phyloP scores from a whole-genome alignment of 2,113 vertebrate species.

The Ranitomeya imitator region DNA sequence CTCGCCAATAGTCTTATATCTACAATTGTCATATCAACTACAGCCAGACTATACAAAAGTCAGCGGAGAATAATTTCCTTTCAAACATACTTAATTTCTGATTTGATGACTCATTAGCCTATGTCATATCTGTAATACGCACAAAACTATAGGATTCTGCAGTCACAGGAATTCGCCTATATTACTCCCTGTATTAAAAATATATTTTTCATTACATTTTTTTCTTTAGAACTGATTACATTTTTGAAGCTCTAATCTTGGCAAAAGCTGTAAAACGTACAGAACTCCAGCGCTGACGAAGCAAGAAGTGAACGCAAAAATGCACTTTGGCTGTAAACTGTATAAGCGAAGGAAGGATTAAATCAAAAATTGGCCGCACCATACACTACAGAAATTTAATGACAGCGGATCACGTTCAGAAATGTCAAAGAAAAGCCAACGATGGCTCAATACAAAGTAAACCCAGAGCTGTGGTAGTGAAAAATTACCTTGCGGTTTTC shows the following conservation, averaged over 20 bases:
- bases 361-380: constrained; percentile 59
- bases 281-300: constrained; percentile 37
- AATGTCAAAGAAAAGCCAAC: constrained; percentile 57
- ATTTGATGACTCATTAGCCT: constrained; percentile 8
- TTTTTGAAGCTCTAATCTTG: constrained; percentile 17
- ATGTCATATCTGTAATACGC: neutral
- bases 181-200: neutral
- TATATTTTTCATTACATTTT: constrained; percentile 8
- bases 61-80: constrained; percentile 18
- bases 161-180: too few relatives aligned
- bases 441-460: constrained; percentile 57
- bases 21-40: constrained; percentile 26
- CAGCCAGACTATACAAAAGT: constrained; percentile 43
- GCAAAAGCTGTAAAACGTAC: constrained; percentile 35
- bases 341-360: constrained; percentile 64
- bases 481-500: constrained; percentile 55
- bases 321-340: constrained; percentile 50
- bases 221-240: constrained; percentile 38
- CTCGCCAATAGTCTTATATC: constrained; percentile 16
- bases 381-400: constrained; percentile 49
- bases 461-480: constrained; percentile 50
- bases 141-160: neutral
- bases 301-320: constrained; percentile 46
- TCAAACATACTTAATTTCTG: constrained; percentile 13
- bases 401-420: constrained; percentile 57